Base-by-base conservation (phyloP, 2,888 invertebrate genomes). In the Suillia variegata region DNA sequence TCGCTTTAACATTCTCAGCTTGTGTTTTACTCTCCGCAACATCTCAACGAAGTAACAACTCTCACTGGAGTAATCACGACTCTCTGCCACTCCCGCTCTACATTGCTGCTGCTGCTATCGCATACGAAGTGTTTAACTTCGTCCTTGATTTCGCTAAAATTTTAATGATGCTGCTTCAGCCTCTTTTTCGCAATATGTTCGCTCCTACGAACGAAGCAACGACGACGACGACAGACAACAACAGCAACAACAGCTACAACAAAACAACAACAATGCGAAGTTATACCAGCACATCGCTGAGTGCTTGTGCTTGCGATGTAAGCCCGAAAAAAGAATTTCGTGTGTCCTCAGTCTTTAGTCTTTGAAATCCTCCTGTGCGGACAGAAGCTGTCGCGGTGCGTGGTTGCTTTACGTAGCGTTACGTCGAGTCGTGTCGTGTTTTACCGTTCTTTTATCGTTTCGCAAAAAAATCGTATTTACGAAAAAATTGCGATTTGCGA, bases 331-430 rank as follows among this genome's bases (percentile, higher is more conserved):
- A 21, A 50, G 47, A n/a, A 56, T 12, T 15, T 12, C 51, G 45
- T 12, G 42, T 20, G 38, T 26, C 33, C 21, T 45, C 47, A 55
- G 42, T 45, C 59, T 22, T 62, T 75, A 74, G 74, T 74, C 76
- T 74, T 65, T 65, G 68, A 68, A 62, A 68, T 67, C 67, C 73
- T 71, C 70, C 72, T 74, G 76, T 74, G 73, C 71, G 67, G 70
- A 64, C 71, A 74, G 73, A 70, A 70, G 70, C 65, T 65, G 67
- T 64, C 71, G 66, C 70, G 51, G 50, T 54, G 38, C 38, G 38
- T 38, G 38, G 8, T n/a, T n/a, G 38, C 6, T 38, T 38, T 38
- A 31, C 31, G 34, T n/a, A n/a, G n/a, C n/a, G n/a, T n/a, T n/a
- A n/a, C n/a, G n/a, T n/a, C n/a, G n/a, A n/a, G n/a, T n/a, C n/a